phyloP scores from a whole-genome alignment of 35 echinoderm and acorn worm genomes.

The Apostichopus parvimensis region DNA sequence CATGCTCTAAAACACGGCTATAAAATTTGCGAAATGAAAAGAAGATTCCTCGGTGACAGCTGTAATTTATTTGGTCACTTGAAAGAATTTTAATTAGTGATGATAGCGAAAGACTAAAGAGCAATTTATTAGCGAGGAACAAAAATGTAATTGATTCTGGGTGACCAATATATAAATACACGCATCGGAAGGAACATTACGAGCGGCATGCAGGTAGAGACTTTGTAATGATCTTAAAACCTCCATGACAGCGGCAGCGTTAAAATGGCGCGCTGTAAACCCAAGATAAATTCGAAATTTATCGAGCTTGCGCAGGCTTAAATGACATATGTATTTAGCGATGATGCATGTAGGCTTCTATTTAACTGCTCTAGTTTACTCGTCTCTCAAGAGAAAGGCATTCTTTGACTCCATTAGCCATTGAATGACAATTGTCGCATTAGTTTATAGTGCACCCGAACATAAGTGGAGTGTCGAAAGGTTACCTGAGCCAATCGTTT shows the following conservation, averaged over 20 bases:
- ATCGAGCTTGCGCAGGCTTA: conserved; percentile 12
- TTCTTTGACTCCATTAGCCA: conserved; percentile 26
- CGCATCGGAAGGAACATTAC: no score
- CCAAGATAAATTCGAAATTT: conserved; percentile 25
- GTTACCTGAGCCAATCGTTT: conserved; percentile 38
- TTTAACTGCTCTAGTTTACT: conserved; percentile 5
- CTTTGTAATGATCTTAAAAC: conserved; percentile 1
- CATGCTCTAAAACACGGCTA: not conserved
- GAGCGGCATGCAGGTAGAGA: not conserved
- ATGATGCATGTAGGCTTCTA: conserved; percentile 18
- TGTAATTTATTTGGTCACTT: conserved; percentile 57
- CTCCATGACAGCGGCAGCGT: not conserved
- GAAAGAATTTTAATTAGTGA: conserved; percentile 53
- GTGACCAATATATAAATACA: conserved; percentile 1
- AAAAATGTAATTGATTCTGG: not conserved
- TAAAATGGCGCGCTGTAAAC: not conserved
- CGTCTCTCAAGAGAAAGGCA: not conserved
- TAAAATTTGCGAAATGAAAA: not conserved
- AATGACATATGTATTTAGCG: conserved; percentile 45
- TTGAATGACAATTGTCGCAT: conserved; percentile 45
- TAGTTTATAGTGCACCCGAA: conserved; percentile 38
- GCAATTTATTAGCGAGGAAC: conserved; percentile 25
- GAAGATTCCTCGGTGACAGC: conserved; percentile 26
- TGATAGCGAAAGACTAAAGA: conserved; percentile 44
- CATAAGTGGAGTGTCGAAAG: conserved; percentile 52